Evolutionary conservation across 2,113 vertebrate genomes (phyloP), one percentile per base, ranked within the genome.

Genomic region (Antechinus flavipes): DNA sequence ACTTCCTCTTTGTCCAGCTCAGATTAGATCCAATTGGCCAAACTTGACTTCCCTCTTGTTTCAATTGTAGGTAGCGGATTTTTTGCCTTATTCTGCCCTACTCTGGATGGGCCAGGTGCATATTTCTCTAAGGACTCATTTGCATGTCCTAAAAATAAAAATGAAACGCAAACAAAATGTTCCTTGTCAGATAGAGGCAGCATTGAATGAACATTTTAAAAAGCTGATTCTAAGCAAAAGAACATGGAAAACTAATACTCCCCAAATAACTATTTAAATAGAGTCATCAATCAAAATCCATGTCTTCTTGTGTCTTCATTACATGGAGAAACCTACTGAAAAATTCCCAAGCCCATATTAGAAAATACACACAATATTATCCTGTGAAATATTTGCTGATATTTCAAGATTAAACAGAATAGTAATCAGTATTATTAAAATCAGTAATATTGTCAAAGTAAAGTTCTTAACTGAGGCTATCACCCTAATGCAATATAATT

Each of bases 141-240:
- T 97, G 95, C 96, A 98, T 97, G 97, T 61, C 54, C 96, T 98
- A 98, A 98, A 98, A 98, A 97, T 98, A 98, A 98, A 97, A 97
- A 96, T 52, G 95, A 98, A 97, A 98, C 92, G 94, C 95, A 97
- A 97, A 98, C 76, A 97, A 90, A 98, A 97, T 96, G 95, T 97
- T 97, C 84, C 95, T 91, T 97, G 96, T 97, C 95, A 98, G 92
- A 94, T 90, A 91, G 93, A 95, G 97, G 96, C 94, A 95, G 54
- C 94, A 95, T 95, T 97, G 94, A 98, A 97, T 96, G 96, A 97
- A 93, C 96, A 96, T 93, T 93, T 97, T 97, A 94, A 97, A 97
- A 97, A 95, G 93, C 97, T 96, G 93, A 97, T 98, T 91, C 94
- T 91, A 49, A 97, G 95, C 93, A 92, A 93, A 95, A 91, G 93